Evolutionary conservation across 92 coral and sea anemone genomes (phyloP), one percentile per base, ranked within the genome.

Genomic region (Epizoanthus scotinus): DNA sequence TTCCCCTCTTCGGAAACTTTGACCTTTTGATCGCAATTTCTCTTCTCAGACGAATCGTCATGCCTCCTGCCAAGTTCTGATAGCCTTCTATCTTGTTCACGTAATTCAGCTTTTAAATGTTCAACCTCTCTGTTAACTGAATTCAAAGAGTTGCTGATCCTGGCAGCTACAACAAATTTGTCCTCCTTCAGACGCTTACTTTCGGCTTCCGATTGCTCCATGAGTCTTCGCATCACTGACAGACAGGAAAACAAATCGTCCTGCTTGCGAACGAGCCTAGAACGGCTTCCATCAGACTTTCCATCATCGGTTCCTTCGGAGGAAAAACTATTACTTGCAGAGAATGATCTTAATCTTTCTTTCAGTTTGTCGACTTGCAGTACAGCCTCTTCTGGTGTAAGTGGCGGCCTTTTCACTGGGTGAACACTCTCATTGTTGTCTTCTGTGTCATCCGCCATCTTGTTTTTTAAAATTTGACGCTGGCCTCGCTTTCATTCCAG

Each of bases 141-240:
- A 85, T 85, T 92, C 55, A 95, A 87, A 29, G 99, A 94, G 78
- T 84, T 89, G 77, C 90, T 94, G 28, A 95, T 95, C 84, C 88
- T 93, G 25, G 98, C 88, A 50, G 98, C 97, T 55, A 95, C 92
- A 59, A 91, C 87, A 75, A 87, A 88, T 72, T 95, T 95, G 60
- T 95, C 99, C 60, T 95, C 98, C 63, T 94, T 88, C 78, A 95
- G 88, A 58, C 94, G 98, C 68, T 86, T 91, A 73, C 97, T 95
- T 57, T 95, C 99, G 78, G 87, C 85, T 68, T 95, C 99, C 22
- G 99, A 93, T 38, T 93, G 95, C 83, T 95, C 99, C 99, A 95
- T 93, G 55, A 95, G 92, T 52, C 99, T 81, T 53, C 99, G 83
- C 99, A 95, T 95, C 49, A 95, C 99, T 34, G 96, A 79, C 73